phyloP scores from a whole-genome alignment of 1,140 invertebrate genomes.

The Adelges cooleyi region DNA sequence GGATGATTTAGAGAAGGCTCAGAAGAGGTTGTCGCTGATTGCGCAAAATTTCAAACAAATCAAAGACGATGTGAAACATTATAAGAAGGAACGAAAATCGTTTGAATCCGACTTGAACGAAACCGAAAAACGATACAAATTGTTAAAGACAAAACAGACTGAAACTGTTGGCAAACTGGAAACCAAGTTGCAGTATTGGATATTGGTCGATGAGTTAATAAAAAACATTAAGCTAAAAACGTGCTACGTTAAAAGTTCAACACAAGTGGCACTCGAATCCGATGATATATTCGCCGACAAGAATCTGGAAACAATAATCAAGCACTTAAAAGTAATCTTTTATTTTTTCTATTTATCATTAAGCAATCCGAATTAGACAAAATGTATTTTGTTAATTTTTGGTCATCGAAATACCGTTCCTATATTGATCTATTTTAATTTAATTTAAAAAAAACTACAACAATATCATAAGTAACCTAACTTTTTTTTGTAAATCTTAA shows the following conservation, averaged over 20 bases:
- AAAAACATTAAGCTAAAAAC: neutral
- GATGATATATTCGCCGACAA: neutral
- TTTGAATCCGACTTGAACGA: neutral
- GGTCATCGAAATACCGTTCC: too few relatives aligned
- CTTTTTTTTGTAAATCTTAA: too few relatives aligned
- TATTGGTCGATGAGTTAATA: neutral
- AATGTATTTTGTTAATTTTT: too few relatives aligned
- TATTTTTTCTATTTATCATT: too few relatives aligned
- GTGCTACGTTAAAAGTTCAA: neutral
- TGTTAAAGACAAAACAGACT: neutral
- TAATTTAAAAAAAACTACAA: too few relatives aligned
- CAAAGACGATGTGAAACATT: neutral
- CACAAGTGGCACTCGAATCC: neutral
- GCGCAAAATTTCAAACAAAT: slow-evolving; percentile 3
- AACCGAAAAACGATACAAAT: slow-evolving; percentile 10
- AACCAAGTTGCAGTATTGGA: slow-evolving; percentile 3
- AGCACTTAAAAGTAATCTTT: slow-evolving; percentile 9
- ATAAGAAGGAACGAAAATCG: neutral
- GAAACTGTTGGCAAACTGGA: neutral
- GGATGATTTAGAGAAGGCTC: neutral
- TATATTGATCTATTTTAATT: too few relatives aligned
- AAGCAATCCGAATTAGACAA: too few relatives aligned
- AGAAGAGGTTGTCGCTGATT: neutral
- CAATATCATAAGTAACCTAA: too few relatives aligned
- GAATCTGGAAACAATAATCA: neutral